These are phyloP conservation scores for Agonopterix arenella DNA, from an alignment of 2,888 invertebrate species.

Conservation along the genomic window DNA sequence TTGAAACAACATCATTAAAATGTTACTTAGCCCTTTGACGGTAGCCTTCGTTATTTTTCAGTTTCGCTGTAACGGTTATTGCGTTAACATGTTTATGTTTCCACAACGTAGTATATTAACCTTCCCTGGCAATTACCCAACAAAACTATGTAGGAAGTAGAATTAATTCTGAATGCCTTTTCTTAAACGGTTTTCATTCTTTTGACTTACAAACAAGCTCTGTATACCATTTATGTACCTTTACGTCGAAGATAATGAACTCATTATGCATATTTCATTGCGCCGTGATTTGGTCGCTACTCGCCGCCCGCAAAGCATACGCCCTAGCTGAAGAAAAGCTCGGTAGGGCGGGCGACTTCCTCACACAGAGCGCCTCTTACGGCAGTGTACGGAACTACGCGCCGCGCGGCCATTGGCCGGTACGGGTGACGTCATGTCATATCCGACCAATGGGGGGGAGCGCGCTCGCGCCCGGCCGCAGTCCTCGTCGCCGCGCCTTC, in stretches of 20 bases:
- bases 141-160: conserved; percentile 6
- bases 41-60: too few relatives aligned
- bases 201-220: conserved; percentile 12
- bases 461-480: conserved; percentile 64
- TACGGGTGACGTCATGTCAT: conserved; percentile 57
- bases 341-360: conserved; percentile 70
- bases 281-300: conserved; percentile 34
- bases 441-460: conserved; percentile 60
- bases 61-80: too few relatives aligned
- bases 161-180: conserved; percentile 4
- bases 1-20: too few relatives aligned
- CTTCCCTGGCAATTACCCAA: conserved; percentile 40
- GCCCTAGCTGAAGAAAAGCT: conserved; percentile 71
- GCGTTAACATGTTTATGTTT: conserved; percentile 22
- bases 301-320: conserved; percentile 64
- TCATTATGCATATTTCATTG: conserved; percentile 29
- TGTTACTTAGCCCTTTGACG: too few relatives aligned
- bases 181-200: conserved; percentile 4
- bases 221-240: conserved; percentile 9
- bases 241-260: conserved; percentile 16
- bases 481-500: conserved; percentile 71
- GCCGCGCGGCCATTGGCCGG: conserved; percentile 46
- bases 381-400: conserved; percentile 38
- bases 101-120: conserved; percentile 31
- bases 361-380: conserved; percentile 50